Evolutionary conservation across 1,140 invertebrate species (phyloP).

Genomic region (Calephelis nemesis): DNA sequence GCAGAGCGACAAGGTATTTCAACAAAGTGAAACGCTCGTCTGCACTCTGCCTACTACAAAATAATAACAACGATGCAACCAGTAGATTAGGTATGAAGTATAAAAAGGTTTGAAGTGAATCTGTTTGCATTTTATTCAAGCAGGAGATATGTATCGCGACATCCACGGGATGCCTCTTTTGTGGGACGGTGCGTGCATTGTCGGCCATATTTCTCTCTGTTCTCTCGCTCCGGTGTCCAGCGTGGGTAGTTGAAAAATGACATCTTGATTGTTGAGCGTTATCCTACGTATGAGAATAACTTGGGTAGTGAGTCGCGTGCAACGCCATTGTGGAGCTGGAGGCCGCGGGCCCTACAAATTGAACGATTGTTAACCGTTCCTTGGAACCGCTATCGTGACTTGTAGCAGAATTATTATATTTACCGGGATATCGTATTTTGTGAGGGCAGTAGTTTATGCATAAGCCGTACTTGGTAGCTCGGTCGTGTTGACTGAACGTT

Average conservation of each 20-base stretch:
- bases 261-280: slow-evolving; percentile 78
- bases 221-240: slow-evolving; percentile 52
- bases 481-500: slow-evolving; percentile 31
- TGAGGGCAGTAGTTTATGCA: slow-evolving; percentile 45
- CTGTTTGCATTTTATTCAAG: slow-evolving; percentile 53
- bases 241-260: slow-evolving; percentile 79
- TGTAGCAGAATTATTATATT: slow-evolving; percentile 67
- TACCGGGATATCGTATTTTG: slow-evolving; percentile 56
- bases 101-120: slow-evolving; percentile 52
- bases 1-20: too few relatives aligned
- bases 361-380: slow-evolving; percentile 75
- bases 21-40: not conserved
- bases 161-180: slow-evolving; percentile 64
- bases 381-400: slow-evolving; percentile 66
- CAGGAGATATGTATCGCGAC: slow-evolving; percentile 66
- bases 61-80: slow-evolving; percentile 22
- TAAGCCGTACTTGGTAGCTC: slow-evolving; percentile 37
- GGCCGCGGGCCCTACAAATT: slow-evolving; percentile 68
- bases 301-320: slow-evolving; percentile 59
- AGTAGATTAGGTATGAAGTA: slow-evolving; percentile 40
- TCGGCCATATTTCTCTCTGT: slow-evolving; percentile 72
- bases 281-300: slow-evolving; percentile 72
- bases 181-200: slow-evolving; percentile 64
- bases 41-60: slow-evolving; percentile 6
- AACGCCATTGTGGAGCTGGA: slow-evolving; percentile 56